A percentile compares a stretch with the other conserved stretches of the same genome.
These are phyloP conservation scores for Oscheius sp. DNA, from an alignment of 2,888 invertebrate species.

Conservation along the genomic window DNA sequence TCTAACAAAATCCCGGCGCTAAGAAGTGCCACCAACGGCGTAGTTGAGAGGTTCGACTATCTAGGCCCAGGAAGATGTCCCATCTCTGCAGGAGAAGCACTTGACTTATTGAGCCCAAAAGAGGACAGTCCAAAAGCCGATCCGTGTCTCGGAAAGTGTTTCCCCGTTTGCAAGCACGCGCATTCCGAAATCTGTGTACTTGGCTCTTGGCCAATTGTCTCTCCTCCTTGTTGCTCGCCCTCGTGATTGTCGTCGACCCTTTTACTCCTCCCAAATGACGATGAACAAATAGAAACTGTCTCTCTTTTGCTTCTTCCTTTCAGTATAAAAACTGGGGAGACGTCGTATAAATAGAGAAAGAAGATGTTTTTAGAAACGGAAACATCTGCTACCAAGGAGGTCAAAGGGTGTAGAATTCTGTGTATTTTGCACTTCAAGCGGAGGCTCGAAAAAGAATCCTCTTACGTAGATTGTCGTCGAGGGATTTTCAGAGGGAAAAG, in stretches of 20 bases:
- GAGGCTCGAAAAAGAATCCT: constrained; percentile 9
- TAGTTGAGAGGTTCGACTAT: too few relatives aligned
- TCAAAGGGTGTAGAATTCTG: neutral
- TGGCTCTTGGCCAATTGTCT: constrained; percentile 19
- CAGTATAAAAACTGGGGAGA: neutral
- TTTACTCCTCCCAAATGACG: constrained; percentile 16
- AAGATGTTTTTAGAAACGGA: neutral
- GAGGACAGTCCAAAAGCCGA: too few relatives aligned
- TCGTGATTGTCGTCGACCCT: neutral
- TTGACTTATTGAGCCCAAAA: too few relatives aligned
- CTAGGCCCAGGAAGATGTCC: too few relatives aligned
- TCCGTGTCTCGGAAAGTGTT: too few relatives aligned
- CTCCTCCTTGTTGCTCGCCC: neutral
- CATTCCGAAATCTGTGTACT: neutral
- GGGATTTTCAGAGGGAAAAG: neutral
- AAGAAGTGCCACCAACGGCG: too few relatives aligned
- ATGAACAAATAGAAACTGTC: neutral
- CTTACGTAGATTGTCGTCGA: too few relatives aligned
- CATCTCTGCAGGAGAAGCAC: constrained; percentile 1
- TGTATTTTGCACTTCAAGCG: neutral
- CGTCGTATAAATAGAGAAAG: neutral
- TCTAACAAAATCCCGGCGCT: too few relatives aligned
- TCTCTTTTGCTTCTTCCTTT: neutral
- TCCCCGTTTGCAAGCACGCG: too few relatives aligned
- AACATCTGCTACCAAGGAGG: neutral